Evolutionary conservation across 2,797 vertebrate species (phyloP).

Genomic region (Lutjanus campechanus): DNA sequence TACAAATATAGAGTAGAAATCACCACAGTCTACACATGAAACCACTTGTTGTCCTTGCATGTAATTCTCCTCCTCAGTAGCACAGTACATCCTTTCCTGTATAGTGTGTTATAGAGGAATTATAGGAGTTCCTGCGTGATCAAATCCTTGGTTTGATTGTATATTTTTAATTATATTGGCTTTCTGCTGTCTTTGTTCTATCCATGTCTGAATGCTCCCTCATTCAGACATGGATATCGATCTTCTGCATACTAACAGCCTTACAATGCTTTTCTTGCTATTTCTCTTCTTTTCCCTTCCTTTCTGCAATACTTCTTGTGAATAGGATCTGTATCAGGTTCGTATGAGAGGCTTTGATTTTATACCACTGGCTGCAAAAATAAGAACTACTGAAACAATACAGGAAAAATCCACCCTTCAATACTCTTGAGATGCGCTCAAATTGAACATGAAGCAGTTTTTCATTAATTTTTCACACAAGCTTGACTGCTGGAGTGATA

Average conservation of each 20-base stretch:
- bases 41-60: conserved; percentile 9
- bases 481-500: not conserved
- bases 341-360: conserved; percentile 73
- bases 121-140: not conserved
- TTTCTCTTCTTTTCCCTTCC: conserved; percentile 63
- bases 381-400: not conserved
- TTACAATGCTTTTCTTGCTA: conserved; percentile 68
- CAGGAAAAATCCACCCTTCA: conserved; percentile 42
- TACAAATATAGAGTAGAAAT: not conserved
- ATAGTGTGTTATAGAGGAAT: not conserved
- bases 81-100: not conserved
- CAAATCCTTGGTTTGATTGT: conserved; percentile 30
- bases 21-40: not conserved
- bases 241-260: conserved; percentile 70
- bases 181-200: conserved; percentile 40
- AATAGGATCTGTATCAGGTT: conserved; percentile 95
- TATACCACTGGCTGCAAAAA: conserved; percentile 36
- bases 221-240: conserved; percentile 46
- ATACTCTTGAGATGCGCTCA: not conserved
- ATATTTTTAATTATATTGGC: not conserved
- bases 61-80: not conserved
- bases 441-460: not conserved
- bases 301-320: conserved; percentile 75
- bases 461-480: not conserved
- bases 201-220: conserved; percentile 39